Base-by-base conservation (phyloP, 1,140 invertebrate species). In the Drosophila micromelanica region DNA sequence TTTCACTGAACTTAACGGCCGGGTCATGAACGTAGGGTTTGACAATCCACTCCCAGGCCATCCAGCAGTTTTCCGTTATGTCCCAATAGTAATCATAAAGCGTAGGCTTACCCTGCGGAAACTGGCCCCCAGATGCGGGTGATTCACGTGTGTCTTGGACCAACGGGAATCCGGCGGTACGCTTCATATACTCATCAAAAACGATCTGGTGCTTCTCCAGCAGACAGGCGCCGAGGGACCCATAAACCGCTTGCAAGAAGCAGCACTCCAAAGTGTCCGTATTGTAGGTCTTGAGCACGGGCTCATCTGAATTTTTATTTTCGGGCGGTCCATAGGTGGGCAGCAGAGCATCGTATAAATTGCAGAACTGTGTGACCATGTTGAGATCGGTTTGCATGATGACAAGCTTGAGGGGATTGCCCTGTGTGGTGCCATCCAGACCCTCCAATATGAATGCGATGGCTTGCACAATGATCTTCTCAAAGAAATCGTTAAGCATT, bases 1-100 rank as follows among this genome's bases (percentile, higher is more conserved):
- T 97, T 55, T 97, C 95, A 12, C 95, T 95, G 90, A 97, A 98
- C 78, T 94, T 94, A 77, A 94, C 94, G 0, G 93, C 80, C 1
- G 93, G 92, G 76, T 97, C 94, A 85, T 98, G 97, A 0, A 94
- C 77, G 85, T 98, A 98, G 8, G 93, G 86, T 0, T 95, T 95
- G 5, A 98, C 95, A 23, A 97, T 82, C 93, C 94, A 95, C 67
- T 95, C 94, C 97, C 97, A 98, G 6, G 97, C 95, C n/a, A 95
- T 93, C 97, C 97, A 98, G 30, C 70, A 73, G n/a, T 93, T 92
- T 77, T 93, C 92, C 11, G 94, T 91, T 5, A 95, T 75, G 80
- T 97, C 95, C 82, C 97, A 94, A 84, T 94, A 95, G 86, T 98
- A 98, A 70, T 98, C 96, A 91, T 95, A 98, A 5, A 98, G 91